Percentiles rank a stretch among this genome's conserved stretches.
phyloP scores from a whole-genome alignment of 2,113 vertebrate species.

The Bagarius yarrelli region DNA sequence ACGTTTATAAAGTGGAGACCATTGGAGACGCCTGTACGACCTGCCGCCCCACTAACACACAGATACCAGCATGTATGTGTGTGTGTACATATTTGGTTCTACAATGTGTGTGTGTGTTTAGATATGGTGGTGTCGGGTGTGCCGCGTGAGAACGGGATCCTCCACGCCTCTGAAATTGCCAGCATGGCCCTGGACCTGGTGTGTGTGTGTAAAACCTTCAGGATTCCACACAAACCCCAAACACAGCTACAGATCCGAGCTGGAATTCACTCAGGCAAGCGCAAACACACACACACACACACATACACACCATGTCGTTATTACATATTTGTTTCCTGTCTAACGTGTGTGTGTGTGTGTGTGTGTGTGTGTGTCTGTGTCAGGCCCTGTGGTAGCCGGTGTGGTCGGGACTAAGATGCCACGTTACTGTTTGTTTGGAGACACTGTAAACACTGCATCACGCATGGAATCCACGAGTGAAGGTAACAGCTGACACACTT shows the following conservation, averaged over 20 bases:
- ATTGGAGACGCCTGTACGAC: constrained; percentile 79
- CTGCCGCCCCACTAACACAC: not conserved
- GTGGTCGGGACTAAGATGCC: constrained; percentile 92
- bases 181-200: constrained; percentile 83
- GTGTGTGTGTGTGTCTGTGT: not conserved
- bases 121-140: constrained; percentile 85
- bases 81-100: not conserved
- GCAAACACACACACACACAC: not conserved
- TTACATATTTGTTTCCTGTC: not conserved
- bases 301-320: not conserved
- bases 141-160: constrained; percentile 75
- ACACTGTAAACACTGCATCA: constrained; percentile 88
- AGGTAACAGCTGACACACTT: constrained; percentile 61
- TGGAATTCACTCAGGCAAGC: constrained; percentile 63
- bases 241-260: constrained; percentile 78
- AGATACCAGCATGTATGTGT: not conserved
- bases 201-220: constrained; percentile 76
- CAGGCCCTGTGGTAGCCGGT: constrained; percentile 86
- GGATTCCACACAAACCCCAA: constrained; percentile 78
- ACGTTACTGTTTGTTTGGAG: constrained; percentile 87
- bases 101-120: constrained; percentile 50
- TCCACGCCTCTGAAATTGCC: constrained; percentile 74
- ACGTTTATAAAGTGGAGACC: constrained; percentile 85
- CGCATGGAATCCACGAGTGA: constrained; percentile 89
- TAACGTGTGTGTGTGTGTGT: constrained; percentile 10